A percentile compares a stretch with the other conserved stretches of the same genome.
These are phyloP conservation scores for Catostylus mosaicus DNA, from an alignment of 30 jellyfish, hydroid and myxozoan species.

Conservation along the genomic window DNA sequence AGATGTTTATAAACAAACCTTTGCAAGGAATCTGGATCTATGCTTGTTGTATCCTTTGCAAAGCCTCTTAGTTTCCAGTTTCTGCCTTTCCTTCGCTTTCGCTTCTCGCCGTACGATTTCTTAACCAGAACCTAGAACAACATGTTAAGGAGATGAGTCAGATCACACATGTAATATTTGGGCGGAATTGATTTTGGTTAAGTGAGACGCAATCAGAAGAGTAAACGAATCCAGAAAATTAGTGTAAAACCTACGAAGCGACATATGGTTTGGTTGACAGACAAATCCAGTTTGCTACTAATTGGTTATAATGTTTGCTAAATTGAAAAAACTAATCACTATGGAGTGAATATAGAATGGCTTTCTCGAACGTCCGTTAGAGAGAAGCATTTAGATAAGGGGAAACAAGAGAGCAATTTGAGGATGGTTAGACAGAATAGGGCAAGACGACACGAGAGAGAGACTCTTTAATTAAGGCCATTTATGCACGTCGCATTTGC, in stretches of 20 bases:
- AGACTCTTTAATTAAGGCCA: too few species aligned
- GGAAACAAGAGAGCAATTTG: too few species aligned
- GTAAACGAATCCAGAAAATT: background rate
- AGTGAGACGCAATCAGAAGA: background rate
- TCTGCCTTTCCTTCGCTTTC: constrained; percentile 77
- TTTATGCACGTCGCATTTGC: too few species aligned
- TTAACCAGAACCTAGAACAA: constrained; percentile 80
- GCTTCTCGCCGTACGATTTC: constrained; percentile 82
- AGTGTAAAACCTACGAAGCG: background rate
- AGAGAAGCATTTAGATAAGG: too few species aligned
- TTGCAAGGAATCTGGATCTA: constrained; percentile 59
- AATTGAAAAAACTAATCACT: background rate
- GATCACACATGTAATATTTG: background rate
- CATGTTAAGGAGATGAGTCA: background rate
- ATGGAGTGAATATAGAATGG: background rate
- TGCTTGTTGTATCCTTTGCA: constrained; percentile 79
- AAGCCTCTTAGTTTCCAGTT: constrained; percentile 87
- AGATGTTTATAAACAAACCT: too few species aligned
- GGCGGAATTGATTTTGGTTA: background rate
- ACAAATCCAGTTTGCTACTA: constrained; percentile 19
- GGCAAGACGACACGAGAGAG: too few species aligned
- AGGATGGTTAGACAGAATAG: too few species aligned
- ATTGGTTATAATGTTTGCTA: constrained; percentile 14
- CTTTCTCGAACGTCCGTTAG: too few species aligned
- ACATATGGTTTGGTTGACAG: background rate